Percentiles rank a stretch among this genome's conserved stretches.
Conservation (phyloP, 2,113 vertebrate species). For the Brachypodius melanocephalos region DNA sequence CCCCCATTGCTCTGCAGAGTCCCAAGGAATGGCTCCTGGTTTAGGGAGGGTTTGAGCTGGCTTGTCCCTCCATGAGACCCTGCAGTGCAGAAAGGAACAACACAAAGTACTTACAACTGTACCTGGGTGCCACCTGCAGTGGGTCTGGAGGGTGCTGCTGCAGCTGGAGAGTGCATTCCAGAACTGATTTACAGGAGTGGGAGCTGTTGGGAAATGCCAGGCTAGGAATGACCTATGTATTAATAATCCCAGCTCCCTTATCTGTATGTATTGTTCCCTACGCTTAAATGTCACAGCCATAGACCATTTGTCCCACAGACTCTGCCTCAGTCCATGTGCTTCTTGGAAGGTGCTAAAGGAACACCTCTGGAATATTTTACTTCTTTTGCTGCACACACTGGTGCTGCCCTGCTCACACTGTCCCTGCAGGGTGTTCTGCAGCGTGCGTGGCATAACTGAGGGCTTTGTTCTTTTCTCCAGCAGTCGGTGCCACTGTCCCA, state of each 20-base stretch:
- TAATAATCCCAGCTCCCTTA: neutral
- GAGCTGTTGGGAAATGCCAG: neutral
- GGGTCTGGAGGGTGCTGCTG: neutral
- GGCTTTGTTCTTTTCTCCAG: neutral
- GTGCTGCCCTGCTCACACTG: neutral
- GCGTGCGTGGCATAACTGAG: fast-evolving
- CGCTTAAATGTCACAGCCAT: neutral
- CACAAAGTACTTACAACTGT: neutral
- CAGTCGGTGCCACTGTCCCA: neutral
- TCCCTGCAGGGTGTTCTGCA: neutral
- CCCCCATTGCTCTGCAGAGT: neutral
- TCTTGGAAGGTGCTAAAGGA: neutral
- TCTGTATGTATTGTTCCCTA: neutral
- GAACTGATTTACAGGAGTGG: neutral
- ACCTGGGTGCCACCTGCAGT: neutral
- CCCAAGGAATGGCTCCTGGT: neutral
- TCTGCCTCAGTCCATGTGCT: neutral
- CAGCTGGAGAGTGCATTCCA: neutral
- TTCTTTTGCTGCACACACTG: neutral
- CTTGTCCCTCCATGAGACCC: fast-evolving
- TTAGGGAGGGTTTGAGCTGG: neutral
- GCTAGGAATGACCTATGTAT: neutral
- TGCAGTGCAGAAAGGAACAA: neutral
- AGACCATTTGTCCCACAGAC: neutral
- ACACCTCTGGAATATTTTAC: neutral